Conservation (phyloP, 2,113 vertebrate genomes). For the Thymallus thymallus region DNA sequence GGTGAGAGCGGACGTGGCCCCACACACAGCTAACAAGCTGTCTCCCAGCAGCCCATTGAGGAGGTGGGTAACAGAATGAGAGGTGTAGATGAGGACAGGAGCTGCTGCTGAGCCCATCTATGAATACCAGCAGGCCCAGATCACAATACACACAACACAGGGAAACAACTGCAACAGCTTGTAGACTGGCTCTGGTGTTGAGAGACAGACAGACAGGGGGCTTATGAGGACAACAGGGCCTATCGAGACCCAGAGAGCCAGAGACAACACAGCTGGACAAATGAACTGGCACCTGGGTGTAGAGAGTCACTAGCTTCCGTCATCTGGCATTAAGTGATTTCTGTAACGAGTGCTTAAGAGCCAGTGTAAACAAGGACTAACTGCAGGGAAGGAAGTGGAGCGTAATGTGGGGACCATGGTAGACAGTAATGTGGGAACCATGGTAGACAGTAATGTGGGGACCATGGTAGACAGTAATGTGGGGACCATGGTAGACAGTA, state of each 20-base stretch:
- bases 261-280: slow-evolving; percentile 8
- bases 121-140: not conserved
- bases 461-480: not conserved
- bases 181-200: not conserved
- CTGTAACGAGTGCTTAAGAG: not conserved
- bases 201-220: not conserved
- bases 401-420: not conserved
- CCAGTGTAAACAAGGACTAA: not conserved
- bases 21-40: not conserved
- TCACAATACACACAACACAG: not conserved
- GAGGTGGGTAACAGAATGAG: not conserved
- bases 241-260: not conserved
- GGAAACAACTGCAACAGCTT: not conserved
- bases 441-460: not conserved
- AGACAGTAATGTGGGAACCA: not conserved
- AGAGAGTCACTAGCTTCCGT: not conserved
- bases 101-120: not conserved
- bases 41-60: not conserved
- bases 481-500: not conserved
- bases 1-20: too few relatives aligned
- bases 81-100: too few relatives aligned
- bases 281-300: not conserved
- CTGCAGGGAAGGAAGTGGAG: not conserved
- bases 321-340: not conserved
- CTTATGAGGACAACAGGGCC: not conserved